These are phyloP conservation scores for Heliconius aoede DNA, from an alignment of 2,888 invertebrate species.

Conservation along the genomic window DNA sequence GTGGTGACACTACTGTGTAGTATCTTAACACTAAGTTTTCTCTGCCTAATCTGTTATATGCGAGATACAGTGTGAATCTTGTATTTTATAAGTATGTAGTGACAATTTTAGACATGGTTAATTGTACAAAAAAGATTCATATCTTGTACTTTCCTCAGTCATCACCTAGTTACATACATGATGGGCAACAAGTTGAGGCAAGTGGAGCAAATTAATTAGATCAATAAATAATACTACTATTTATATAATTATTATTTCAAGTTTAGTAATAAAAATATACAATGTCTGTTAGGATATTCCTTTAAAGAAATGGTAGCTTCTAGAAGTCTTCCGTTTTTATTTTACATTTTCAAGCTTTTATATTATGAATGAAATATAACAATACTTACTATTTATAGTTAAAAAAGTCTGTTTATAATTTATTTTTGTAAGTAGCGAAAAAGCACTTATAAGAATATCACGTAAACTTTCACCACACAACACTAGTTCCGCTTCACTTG, in stretches of 20 bases:
- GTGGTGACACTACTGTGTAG: not conserved
- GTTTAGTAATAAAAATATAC: not conserved
- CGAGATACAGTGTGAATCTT: not conserved
- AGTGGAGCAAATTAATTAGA: not conserved
- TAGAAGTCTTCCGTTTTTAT: not conserved
- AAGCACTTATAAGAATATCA: slow-evolving; percentile 50
- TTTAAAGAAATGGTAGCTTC: not conserved
- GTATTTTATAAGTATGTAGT: not conserved
- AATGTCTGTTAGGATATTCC: not conserved
- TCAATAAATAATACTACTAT: not conserved
- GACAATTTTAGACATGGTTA: not conserved
- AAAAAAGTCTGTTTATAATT: slow-evolving; percentile 27
- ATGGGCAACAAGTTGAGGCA: not conserved
- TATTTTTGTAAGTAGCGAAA: slow-evolving; percentile 43
- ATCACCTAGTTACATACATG: slow-evolving; percentile 15
- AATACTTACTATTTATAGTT: slow-evolving; percentile 25
- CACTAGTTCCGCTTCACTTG: slow-evolving; percentile 50
- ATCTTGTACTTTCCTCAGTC: not conserved
- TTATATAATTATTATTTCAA: too few species aligned
- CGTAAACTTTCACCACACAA: slow-evolving; percentile 71
- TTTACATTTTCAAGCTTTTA: not conserved
- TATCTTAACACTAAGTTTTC: not conserved
- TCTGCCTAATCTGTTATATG: not conserved
- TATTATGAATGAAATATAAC: not conserved
- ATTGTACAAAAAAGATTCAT: not conserved